Percentiles rank a stretch among this genome's conserved stretches.
Conservation (phyloP, 1,140 invertebrate species). For the Sarcophaga peregrina region DNA sequence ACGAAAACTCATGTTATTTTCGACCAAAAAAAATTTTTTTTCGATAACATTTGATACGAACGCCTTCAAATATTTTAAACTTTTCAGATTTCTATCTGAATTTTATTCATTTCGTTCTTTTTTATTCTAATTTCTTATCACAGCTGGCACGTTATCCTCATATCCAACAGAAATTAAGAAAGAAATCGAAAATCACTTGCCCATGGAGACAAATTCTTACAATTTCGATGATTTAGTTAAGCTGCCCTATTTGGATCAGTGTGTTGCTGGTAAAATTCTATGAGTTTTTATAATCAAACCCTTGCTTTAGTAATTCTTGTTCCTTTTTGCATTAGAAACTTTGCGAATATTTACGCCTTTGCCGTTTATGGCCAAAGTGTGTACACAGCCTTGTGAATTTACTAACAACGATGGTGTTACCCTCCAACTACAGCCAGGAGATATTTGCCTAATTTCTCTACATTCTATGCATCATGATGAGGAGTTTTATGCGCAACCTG, state of each 20-base stretch:
- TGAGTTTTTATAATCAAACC: not conserved
- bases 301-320: not conserved
- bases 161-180: constrained; percentile 54
- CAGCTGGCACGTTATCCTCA: constrained; percentile 53
- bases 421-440: constrained; percentile 64
- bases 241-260: constrained; percentile 59
- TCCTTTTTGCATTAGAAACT: constrained; percentile 51
- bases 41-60: no score
- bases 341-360: constrained; percentile 58
- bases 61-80: no score
- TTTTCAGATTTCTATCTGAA: not conserved
- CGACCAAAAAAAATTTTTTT: no score
- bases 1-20: no score
- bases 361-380: constrained; percentile 57
- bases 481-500: constrained; percentile 76
- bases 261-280: constrained; percentile 53
- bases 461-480: constrained; percentile 73
- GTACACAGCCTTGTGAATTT: constrained; percentile 53
- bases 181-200: constrained; percentile 57
- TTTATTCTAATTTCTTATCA: not conserved
- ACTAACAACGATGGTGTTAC: constrained; percentile 45
- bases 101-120: not conserved
- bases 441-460: constrained; percentile 71
- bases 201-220: constrained; percentile 27
- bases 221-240: constrained; percentile 51